Evolutionary conservation across 2,113 vertebrate species (phyloP), one percentile per base, ranked within the genome.

Genomic region (Nyctereutes procyonoides): DNA sequence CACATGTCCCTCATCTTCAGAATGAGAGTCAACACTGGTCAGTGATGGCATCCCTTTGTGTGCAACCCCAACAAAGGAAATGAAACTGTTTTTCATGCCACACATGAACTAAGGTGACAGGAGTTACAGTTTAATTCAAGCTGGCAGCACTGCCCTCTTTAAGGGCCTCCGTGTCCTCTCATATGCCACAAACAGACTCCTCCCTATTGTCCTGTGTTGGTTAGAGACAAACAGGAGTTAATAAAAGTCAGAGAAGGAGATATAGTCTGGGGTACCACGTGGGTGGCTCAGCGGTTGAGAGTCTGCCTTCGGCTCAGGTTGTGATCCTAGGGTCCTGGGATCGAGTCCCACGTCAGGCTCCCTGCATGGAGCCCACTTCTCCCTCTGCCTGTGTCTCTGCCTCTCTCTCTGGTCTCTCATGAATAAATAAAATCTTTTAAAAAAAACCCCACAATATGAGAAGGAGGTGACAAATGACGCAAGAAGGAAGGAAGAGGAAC

Each of bases 141-240:
- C 32, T 35, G 38, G n/a, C 10, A 87, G 76, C 16, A 38, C n/a
- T 74, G 38, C 32, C 28, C 10, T 76, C 88, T 48, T 88, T 35
- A 90, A 88, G 35, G 87, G 48, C 24, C n/a, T 14, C 69, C 16
- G 3, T 62, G 30, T 38, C 79, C 32, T 96, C 55, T 67, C 48
- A 80, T 90, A 74, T 13, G 69, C 65, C 35, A 35, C 32, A 62
- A 77, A 93, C 16, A 16, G 95, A 73, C 8, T 2, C 26, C 38
- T 88, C 80, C 58, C 26, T 73, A 48, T 81, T 71, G 56, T 20
- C 4, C 93, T 71, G 48, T 55, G 38, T 79, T 71, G 30, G 71
- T 88, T 71, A 88, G 71, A 35, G 79, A 90, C 55, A 93, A 35
- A 71, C 92, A 67, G 85, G 88, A 94, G 90, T 69, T 83, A 90